These are phyloP conservation scores for Geophilus truncorum DNA, from an alignment of 2,888 invertebrate species.

Conservation along the genomic window DNA sequence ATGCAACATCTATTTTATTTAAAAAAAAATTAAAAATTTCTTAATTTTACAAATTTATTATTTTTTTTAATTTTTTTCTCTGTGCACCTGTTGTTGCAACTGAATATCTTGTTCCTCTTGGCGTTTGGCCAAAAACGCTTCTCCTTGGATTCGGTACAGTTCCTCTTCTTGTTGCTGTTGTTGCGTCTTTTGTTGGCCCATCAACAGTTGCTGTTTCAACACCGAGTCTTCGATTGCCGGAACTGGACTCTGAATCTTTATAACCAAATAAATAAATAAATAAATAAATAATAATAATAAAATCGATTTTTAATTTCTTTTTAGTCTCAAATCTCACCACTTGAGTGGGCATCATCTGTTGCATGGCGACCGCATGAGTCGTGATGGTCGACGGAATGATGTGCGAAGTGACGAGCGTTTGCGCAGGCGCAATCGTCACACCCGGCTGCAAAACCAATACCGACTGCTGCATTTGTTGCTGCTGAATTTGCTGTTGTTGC, in stretches of 20 bases:
- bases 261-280: not conserved
- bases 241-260: not conserved
- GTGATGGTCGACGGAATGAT: not conserved
- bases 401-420: no score
- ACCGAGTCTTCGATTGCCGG: not conserved
- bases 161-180: slow-evolving; percentile 36
- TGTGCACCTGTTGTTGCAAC: not conserved
- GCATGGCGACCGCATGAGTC: not conserved
- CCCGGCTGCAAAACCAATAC: not conserved
- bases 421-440: no score
- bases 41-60: no score
- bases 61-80: no score
- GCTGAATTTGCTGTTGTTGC: not conserved
- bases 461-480: not conserved
- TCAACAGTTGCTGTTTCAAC: no score
- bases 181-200: no score
- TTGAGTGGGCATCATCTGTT: not conserved
- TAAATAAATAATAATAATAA: not conserved
- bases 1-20: no score
- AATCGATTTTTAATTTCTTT: not conserved
- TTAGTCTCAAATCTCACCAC: not conserved
- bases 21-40: no score
- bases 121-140: slow-evolving; percentile 38
- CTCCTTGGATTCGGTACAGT: slow-evolving; percentile 43
- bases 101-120: slow-evolving; percentile 23